Percentiles rank a stretch among this genome's conserved stretches.
Evolutionary conservation across 2,797 vertebrate genomes (phyloP).

Genomic region (Enteromius argenteus): DNA sequence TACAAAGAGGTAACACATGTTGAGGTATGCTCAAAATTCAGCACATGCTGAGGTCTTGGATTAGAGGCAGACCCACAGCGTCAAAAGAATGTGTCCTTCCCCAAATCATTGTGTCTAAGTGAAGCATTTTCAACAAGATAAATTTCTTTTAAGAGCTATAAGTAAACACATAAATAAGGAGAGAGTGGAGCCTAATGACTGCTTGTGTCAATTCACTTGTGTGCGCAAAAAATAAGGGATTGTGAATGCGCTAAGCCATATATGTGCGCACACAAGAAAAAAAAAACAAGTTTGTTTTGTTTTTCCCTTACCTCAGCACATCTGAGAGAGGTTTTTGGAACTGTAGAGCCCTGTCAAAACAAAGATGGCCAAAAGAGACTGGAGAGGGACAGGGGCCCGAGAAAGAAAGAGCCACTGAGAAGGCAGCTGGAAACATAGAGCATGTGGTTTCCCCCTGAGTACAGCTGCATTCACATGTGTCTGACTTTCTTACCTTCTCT

Average conservation of each 20-base stretch:
- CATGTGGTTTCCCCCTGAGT: slow-evolving; percentile 75
- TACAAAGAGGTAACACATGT: slow-evolving; percentile 84
- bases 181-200: slow-evolving; percentile 18
- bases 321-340: slow-evolving; percentile 89
- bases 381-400: slow-evolving; percentile 79
- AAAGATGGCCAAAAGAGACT: slow-evolving; percentile 89
- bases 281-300: slow-evolving; percentile 78
- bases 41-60: slow-evolving; percentile 73
- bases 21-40: slow-evolving; percentile 77
- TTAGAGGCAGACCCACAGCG: slow-evolving; percentile 57
- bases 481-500: slow-evolving; percentile 34
- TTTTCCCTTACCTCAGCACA: slow-evolving; percentile 87
- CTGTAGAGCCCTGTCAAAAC: slow-evolving; percentile 89
- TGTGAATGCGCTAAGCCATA: slow-evolving; percentile 53
- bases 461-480: slow-evolving; percentile 49
- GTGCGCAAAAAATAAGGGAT: slow-evolving; percentile 52
- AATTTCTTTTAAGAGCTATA: slow-evolving; percentile 4
- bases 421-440: slow-evolving; percentile 92
- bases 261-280: slow-evolving; percentile 59
- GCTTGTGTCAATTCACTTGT: slow-evolving; percentile 39
- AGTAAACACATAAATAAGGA: slow-evolving; percentile 45
- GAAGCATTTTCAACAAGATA: slow-evolving; percentile 26
- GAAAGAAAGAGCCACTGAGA: slow-evolving; percentile 86
- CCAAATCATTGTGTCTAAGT: background rate
- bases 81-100: slow-evolving; percentile 42